A percentile compares a stretch with the other conserved stretches of the same genome.
Evolutionary conservation across 2,113 vertebrate genomes (phyloP).

Genomic region (Dromas ardeola): DNA sequence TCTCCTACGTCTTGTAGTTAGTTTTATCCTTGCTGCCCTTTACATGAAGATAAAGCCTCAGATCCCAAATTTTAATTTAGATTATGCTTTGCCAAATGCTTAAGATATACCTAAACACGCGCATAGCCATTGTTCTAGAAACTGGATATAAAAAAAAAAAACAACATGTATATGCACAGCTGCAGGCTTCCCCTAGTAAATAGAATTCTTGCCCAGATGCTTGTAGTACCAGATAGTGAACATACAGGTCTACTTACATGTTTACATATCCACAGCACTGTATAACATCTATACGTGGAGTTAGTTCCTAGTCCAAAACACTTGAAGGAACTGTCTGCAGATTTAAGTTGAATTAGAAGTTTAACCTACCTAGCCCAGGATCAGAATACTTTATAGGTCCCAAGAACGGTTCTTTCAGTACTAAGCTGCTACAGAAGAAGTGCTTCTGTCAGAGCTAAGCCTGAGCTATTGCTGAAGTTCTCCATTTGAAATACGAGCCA

Average conservation of each 20-base stretch:
- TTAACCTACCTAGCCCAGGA: neutral
- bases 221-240: neutral
- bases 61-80: neutral
- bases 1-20: neutral
- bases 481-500: neutral
- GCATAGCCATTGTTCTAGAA: neutral
- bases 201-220: neutral
- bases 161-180: rapidly evolving
- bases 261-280: neutral
- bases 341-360: neutral
- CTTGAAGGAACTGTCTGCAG: neutral
- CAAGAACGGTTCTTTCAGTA: neutral
- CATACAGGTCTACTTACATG: rapidly evolving
- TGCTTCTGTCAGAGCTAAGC: neutral
- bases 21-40: neutral
- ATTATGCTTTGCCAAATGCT: neutral
- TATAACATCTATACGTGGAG: rapidly evolving
- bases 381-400: neutral
- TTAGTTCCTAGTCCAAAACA: neutral
- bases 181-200: neutral
- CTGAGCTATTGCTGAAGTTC: neutral
- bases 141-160: neutral
- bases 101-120: neutral
- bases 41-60: neutral
- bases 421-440: neutral